Evolutionary conservation across 2,113 vertebrate genomes (phyloP), one percentile per base, ranked within the genome.

Genomic region (Bostrychus sinensis): DNA sequence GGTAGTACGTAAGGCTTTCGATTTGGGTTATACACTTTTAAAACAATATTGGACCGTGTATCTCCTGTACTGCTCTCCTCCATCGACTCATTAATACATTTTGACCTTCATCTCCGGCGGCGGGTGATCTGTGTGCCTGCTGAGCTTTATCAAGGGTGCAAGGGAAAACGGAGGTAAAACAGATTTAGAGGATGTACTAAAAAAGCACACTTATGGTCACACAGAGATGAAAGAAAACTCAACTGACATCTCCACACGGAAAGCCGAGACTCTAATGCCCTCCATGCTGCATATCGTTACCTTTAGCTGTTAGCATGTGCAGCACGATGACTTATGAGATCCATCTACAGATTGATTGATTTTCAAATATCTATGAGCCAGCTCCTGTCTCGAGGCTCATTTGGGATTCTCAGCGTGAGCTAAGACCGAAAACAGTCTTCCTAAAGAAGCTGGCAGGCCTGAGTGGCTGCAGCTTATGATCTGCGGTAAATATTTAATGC

Each of bases 401-500:
- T 85, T 82, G 66, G 72, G 77, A 87, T 89, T 88, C 83, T 46
- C 32, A 2, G 23, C 10, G 62, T 71, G 70, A 63, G 64, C 66
- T 3, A 77, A 38, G 71, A 63, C 59, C 66, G 66, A 79, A 82
- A 80, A 80, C 80, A 70, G 68, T 74, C 67, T 56, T 70, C 68
- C 78, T 71, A 72, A 85, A 84, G 73, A 62, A 65, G 30, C 62
- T 64, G 60, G 75, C 78, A 55, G 79, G 81, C 66, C 72, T 82
- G 71, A 61, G 62, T 62, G 66, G 74, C 72, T 71, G 46, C 75
- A 36, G 81, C 83, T 89, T 84, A 90, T 90, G 89, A 89, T 91
- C 85, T 66, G 73, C 5, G 64, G 78, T 91, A 87, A 92, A 92
- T 92, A 92, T 91, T 92, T 91, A 86, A 91, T 88, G 78, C 60